phyloP scores from a whole-genome alignment of 2,113 vertebrate genomes.

The Megaptera novaeangliae region DNA sequence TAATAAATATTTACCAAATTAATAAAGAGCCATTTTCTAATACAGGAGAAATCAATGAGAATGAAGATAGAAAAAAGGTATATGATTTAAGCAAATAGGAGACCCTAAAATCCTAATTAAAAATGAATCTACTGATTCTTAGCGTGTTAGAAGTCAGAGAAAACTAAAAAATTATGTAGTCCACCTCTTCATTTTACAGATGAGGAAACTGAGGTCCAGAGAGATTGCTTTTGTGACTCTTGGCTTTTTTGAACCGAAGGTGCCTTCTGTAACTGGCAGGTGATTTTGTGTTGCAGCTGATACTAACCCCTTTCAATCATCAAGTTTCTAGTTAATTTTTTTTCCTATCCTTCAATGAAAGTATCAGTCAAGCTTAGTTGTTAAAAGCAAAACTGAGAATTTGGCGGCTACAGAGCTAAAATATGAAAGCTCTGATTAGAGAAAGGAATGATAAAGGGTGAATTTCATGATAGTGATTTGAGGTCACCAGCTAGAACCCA shows the following conservation, averaged over 20 bases:
- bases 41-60: background rate
- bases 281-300: background rate
- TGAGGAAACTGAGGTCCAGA: background rate
- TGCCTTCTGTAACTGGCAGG: background rate
- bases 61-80: background rate
- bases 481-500: background rate
- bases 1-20: background rate
- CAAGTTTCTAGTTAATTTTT: background rate
- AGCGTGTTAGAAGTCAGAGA: background rate
- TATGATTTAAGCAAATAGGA: conserved; percentile 3
- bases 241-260: background rate
- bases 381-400: background rate
- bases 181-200: background rate
- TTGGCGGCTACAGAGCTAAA: background rate
- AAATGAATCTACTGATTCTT: background rate
- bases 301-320: background rate
- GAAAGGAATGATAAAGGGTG: background rate
- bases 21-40: background rate
- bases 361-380: background rate
- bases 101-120: background rate
- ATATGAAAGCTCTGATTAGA: background rate
- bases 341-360: background rate
- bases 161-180: background rate
- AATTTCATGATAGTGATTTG: background rate
- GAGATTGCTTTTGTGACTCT: background rate